Evolutionary conservation across 2,888 invertebrate genomes (phyloP), one percentile per base, ranked within the genome.

Genomic region (Sinhomidia bicolor): DNA sequence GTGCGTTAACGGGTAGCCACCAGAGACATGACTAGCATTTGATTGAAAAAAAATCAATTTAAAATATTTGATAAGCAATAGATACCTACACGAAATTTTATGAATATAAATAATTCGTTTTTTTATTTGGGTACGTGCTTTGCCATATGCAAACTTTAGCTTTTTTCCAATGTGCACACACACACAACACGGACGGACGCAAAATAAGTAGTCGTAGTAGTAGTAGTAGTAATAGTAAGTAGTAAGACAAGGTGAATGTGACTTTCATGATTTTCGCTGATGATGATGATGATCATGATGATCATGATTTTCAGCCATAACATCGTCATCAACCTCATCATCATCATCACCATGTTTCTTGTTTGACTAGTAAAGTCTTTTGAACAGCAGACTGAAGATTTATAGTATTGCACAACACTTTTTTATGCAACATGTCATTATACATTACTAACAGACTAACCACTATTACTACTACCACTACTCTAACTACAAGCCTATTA

Each of bases 191-290:
- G n/a, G n/a, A n/a, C n/a, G n/a, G n/a, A n/a, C n/a, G n/a, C n/a
- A n/a, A n/a, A n/a, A n/a, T n/a, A n/a, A n/a, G n/a, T n/a, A n/a
- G n/a, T n/a, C n/a, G n/a, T n/a, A n/a, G n/a, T n/a, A n/a, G n/a
- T n/a, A n/a, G n/a, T n/a, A n/a, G n/a, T n/a, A n/a, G n/a, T n/a
- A n/a, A n/a, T n/a, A n/a, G 14, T 32, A 1, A 47, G 51, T 9
- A 47, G 14, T 17, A n/a, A 74, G 74, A 81, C 86, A 87, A 87
- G 86, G 86, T 87, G 86, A 87, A 87, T 87, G 86, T 87, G 86
- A 87, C 86, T 81, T 87, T 80, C 85, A 85, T 87, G n/a, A n/a
- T n/a, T n/a, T n/a, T n/a, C n/a, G n/a, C n/a, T n/a, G n/a, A n/a
- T n/a, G n/a, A n/a, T n/a, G 47, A 74, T 80, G 71, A 36, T 80